Percentiles rank a stretch among this genome's conserved stretches.
phyloP scores from a whole-genome alignment of 1,140 invertebrate species.

The Aricia agestis region DNA sequence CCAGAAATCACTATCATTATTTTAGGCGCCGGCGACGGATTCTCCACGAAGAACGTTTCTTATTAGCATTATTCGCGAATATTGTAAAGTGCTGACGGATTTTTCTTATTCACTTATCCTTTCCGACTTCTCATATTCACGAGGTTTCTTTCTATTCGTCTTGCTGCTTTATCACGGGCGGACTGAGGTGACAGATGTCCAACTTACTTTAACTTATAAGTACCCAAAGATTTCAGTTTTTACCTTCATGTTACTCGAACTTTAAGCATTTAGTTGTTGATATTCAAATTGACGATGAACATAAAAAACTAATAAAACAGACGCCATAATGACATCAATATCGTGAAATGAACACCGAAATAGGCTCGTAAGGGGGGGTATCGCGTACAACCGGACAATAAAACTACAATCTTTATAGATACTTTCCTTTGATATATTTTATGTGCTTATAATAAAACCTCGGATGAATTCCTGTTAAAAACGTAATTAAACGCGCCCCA shows the following conservation, averaged over 20 bases:
- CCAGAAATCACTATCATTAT: too few relatives aligned
- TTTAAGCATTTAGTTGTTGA: background rate
- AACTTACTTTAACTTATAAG: too few relatives aligned
- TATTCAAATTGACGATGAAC: background rate
- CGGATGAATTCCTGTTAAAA: background rate
- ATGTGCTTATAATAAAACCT: slow-evolving; percentile 10
- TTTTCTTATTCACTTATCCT: too few relatives aligned
- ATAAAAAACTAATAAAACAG: background rate
- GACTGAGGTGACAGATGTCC: too few relatives aligned
- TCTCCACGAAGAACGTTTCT: too few relatives aligned
- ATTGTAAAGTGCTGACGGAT: too few relatives aligned
- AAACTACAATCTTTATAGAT: slow-evolving; percentile 16
- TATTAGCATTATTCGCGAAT: too few relatives aligned
- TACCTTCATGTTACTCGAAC: too few relatives aligned
- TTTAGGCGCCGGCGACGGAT: too few relatives aligned
- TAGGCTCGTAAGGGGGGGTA: background rate
- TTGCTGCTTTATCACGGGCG: too few relatives aligned
- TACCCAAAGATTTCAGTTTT: background rate
- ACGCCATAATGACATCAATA: background rate
- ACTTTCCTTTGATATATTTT: slow-evolving; percentile 1
- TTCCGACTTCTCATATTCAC: too few relatives aligned
- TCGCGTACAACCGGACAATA: slow-evolving; percentile 5
- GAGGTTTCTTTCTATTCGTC: too few relatives aligned
- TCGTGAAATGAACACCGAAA: background rate
- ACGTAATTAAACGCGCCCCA: background rate